These are phyloP conservation scores for Metacarcinus magister DNA, from an alignment of 2,888 invertebrate genomes.

Conservation along the genomic window DNA sequence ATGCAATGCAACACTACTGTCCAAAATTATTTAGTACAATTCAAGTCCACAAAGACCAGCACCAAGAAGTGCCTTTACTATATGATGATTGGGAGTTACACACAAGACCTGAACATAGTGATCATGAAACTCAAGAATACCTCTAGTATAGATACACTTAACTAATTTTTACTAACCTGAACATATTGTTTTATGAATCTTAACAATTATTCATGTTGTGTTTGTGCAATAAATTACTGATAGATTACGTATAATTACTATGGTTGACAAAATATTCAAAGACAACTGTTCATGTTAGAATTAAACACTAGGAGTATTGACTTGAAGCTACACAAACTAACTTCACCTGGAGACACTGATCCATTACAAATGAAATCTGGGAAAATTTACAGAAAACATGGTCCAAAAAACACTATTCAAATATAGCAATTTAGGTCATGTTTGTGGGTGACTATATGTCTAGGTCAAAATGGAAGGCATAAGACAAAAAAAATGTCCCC, in stretches of 20 bases:
- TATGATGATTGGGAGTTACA: no score
- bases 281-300: neutral
- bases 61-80: no score
- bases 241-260: no score
- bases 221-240: neutral
- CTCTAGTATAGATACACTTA: neutral
- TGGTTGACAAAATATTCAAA: neutral
- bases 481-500: neutral
- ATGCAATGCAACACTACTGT: no score
- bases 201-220: neutral
- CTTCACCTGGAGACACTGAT: neutral
- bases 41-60: no score
- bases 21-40: no score
- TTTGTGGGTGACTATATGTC: neutral
- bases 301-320: neutral
- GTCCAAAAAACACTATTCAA: neutral
- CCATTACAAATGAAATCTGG: neutral
- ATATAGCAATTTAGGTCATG: neutral
- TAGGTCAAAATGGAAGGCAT: neutral
- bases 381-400: neutral
- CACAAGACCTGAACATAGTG: neutral
- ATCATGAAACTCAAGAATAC: slow-evolving; percentile 1
- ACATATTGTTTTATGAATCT: neutral
- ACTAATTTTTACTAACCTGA: neutral
- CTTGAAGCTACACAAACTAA: neutral